phyloP scores from a whole-genome alignment of 2,888 invertebrate genomes.

The Ormyrus thymus region DNA sequence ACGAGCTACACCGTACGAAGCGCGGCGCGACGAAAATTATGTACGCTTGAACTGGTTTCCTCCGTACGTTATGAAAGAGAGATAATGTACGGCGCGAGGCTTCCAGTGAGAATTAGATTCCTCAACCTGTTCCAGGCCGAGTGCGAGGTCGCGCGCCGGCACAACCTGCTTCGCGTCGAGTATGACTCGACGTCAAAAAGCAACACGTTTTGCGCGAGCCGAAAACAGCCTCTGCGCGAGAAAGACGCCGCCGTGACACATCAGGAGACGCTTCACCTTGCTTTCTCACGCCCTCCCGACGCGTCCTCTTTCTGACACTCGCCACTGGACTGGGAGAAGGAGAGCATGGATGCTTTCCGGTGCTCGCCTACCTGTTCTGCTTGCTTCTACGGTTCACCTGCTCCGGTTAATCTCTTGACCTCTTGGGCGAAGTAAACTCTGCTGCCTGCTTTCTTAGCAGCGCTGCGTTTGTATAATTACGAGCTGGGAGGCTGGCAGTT shows the following conservation, averaged over 20 bases:
- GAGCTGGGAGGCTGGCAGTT: background rate
- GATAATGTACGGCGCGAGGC: background rate
- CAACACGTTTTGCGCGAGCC: constrained; percentile 8
- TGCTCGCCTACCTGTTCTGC: background rate
- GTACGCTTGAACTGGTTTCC: constrained; percentile 36
- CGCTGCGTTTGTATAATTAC: constrained; percentile 36
- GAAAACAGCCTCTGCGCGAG: background rate
- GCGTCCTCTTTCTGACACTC: background rate
- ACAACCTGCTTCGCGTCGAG: too few species aligned
- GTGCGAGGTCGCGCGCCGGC: too few species aligned
- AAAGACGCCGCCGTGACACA: background rate
- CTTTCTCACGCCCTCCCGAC: constrained; percentile 15
- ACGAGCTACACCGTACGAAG: constrained; percentile 1
- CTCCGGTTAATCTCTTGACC: constrained; percentile 34
- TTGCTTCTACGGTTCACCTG: background rate
- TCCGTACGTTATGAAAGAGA: constrained; percentile 12
- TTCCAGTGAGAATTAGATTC: constrained; percentile 29
- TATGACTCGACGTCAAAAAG: background rate
- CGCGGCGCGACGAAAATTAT: constrained; percentile 13
- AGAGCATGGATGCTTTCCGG: constrained; percentile 20
- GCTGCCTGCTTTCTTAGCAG: background rate
- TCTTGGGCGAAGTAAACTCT: background rate
- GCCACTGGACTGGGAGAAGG: too few species aligned
- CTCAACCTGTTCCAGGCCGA: constrained; percentile 27
- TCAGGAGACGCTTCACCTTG: background rate